Base-by-base conservation (phyloP, 2,888 invertebrate species). In the Lasioglossum marginatum region DNA sequence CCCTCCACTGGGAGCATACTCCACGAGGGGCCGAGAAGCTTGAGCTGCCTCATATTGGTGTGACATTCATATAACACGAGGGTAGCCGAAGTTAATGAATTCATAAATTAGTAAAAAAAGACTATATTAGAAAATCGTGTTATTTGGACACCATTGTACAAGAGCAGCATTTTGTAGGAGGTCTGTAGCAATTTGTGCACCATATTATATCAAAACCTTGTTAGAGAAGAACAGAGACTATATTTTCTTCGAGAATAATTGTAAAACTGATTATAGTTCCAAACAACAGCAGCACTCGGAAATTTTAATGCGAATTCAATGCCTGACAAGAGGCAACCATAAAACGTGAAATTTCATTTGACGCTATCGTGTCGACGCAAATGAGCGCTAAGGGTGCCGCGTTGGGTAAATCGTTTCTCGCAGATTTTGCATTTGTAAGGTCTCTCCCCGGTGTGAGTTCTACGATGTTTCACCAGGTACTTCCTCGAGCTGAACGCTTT, bases 351-450 rank as follows among this genome's bases (percentile, higher is more conserved):
- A 57, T 57, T n/a, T 57, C 14, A 86, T 23, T 90, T 86, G 0
- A 48, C 16, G 37, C 27, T 52, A 23, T 82, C 85, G 66, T 93
- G 92, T 19, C 89, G 87, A 6, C 91, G 91, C 57, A 94, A 91
- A 82, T 95, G 95, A 1, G 92, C 91, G 37, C 91, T 93, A 3
- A 95, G 89, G 40, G 94, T 94, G 4, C 93, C 92, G 1, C 93
- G 92, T 83, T 94, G 94, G 0, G 93, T 93, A 85, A 95, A 95
- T 37, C 90, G 90, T 79, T 94, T 94, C 0, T 93, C 92, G 66
- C 95, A 95, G 2, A 94, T 88, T 19, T 93, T 92, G 80, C 95
- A 95, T 80, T 91, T 86, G 60, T 93, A 93, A 2, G 93, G 94
- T 70, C 87, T 91, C 60, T 93, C 94, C 0, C 93, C 93, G 0